phyloP scores from a whole-genome alignment of 2,888 invertebrate species.

The Eupithecia centaureata region DNA sequence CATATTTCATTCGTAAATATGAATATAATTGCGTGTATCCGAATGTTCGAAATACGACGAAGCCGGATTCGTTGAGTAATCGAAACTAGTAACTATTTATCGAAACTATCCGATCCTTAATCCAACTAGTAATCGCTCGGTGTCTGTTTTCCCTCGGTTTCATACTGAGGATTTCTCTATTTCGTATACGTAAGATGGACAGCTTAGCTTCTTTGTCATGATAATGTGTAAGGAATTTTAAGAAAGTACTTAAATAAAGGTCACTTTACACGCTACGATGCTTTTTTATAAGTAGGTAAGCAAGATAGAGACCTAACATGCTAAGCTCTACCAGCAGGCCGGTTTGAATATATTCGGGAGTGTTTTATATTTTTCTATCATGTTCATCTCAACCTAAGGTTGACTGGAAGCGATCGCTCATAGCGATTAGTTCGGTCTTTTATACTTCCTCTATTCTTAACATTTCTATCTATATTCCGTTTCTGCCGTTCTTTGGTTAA shows the following conservation, averaged over 20 bases:
- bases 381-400: too few species aligned
- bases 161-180: constrained; percentile 51
- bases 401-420: too few species aligned
- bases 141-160: constrained; percentile 64
- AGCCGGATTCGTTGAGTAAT: constrained; percentile 63
- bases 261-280: too few species aligned
- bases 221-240: constrained; percentile 26
- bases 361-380: too few species aligned
- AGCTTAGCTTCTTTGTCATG: constrained; percentile 25
- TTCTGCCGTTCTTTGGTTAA: too few species aligned
- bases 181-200: constrained; percentile 48
- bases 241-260: constrained; percentile 4
- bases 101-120: constrained; percentile 33
- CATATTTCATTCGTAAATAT: constrained; percentile 40
- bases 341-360: too few species aligned
- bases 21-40: constrained; percentile 42
- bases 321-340: too few species aligned
- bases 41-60: constrained; percentile 47
- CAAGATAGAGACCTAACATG: too few species aligned
- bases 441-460: too few species aligned
- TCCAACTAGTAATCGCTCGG: constrained; percentile 55
- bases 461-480: too few species aligned
- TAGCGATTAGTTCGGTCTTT: too few species aligned
- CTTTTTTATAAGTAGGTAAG: too few species aligned
- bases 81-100: constrained; percentile 58